phyloP scores from a whole-genome alignment of 2,797 vertebrate genomes.

The Sphaeramia orbicularis region DNA sequence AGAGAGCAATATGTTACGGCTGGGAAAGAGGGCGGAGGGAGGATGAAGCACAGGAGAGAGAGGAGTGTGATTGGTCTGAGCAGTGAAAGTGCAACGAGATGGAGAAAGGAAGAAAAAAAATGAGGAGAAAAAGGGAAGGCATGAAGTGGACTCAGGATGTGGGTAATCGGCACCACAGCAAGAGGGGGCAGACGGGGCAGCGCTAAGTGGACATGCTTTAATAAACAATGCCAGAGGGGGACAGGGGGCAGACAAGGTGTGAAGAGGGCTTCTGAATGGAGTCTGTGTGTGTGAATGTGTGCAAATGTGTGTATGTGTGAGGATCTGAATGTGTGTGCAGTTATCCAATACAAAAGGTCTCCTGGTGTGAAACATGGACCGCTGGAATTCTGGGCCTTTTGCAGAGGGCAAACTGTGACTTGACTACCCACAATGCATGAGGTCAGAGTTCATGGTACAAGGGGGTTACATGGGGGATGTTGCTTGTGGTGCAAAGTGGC shows the following conservation, averaged over 20 bases:
- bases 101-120: conserved; percentile 20
- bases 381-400: conserved; percentile 67
- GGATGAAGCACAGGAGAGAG: conserved; percentile 22
- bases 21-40: conserved; percentile 28
- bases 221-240: conserved; percentile 79
- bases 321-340: conserved; percentile 26
- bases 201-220: conserved; percentile 79
- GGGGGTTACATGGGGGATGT: conserved; percentile 50
- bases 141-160: conserved; percentile 77
- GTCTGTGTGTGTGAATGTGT: conserved; percentile 37
- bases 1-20: conserved; percentile 52
- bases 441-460: conserved; percentile 71
- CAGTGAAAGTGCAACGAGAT: conserved; percentile 53
- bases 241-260: conserved; percentile 72
- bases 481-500: conserved; percentile 23
- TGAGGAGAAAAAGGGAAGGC: conserved; percentile 42
- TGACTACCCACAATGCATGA: conserved; percentile 62
- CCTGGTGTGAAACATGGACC: conserved; percentile 68
- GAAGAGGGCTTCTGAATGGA: conserved; percentile 65
- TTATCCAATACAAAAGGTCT: conserved; percentile 59
- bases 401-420: conserved; percentile 64
- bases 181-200: conserved; percentile 69
- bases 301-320: conserved; percentile 25
- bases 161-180: conserved; percentile 74
- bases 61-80: conserved; percentile 35